Evolutionary conservation across 2,888 invertebrate species (phyloP).

Genomic region (Polydrusus tereticollis): DNA sequence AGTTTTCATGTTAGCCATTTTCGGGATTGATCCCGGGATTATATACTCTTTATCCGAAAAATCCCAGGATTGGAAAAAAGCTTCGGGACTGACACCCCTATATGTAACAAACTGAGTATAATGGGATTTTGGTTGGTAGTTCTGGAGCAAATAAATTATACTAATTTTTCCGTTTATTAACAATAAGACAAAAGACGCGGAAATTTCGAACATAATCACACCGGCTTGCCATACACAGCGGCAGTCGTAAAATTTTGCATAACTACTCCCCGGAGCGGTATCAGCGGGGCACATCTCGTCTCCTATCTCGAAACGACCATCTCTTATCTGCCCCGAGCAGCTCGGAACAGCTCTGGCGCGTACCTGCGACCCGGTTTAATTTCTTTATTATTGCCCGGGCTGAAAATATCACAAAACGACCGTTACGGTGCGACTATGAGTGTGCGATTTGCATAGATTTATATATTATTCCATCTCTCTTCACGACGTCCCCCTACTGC

Average conservation of each 20-base stretch:
- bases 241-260: conserved; percentile 62
- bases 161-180: conserved; percentile 15
- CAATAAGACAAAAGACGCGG: conserved; percentile 35
- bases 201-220: conserved; percentile 45
- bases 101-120: too few relatives aligned
- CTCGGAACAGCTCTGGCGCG: conserved; percentile 30
- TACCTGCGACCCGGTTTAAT: conserved; percentile 47
- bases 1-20: too few relatives aligned
- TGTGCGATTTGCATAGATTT: conserved; percentile 40
- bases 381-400: conserved; percentile 49
- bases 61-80: too few relatives aligned
- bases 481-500: neutral
- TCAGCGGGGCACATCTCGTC: conserved; percentile 50
- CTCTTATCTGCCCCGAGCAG: conserved; percentile 44
- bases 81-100: too few relatives aligned
- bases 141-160: neutral
- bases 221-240: conserved; percentile 31
- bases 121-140: too few relatives aligned
- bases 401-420: conserved; percentile 38
- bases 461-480: neutral
- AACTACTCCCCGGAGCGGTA: conserved; percentile 66
- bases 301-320: conserved; percentile 43
- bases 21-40: too few relatives aligned
- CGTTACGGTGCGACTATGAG: conserved; percentile 24
- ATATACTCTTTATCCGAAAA: too few relatives aligned